Evolutionary conservation across 2,797 vertebrate species (phyloP).

Genomic region (Myotis daubentonii): DNA sequence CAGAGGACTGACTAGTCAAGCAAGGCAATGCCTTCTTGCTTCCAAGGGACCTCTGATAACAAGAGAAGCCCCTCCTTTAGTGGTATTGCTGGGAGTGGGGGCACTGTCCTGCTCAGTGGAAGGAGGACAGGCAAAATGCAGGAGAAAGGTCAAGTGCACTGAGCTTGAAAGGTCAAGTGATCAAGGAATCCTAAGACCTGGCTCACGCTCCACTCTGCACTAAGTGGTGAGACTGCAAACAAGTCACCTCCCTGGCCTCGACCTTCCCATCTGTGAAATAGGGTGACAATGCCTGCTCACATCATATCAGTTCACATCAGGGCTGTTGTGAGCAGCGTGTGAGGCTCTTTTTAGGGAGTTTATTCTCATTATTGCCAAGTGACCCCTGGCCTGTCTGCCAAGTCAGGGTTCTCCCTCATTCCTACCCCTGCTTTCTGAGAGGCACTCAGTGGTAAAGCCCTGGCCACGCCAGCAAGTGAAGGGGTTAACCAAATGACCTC

Average conservation of each 20-base stretch:
- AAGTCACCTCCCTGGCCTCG: background rate
- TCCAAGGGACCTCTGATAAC: background rate
- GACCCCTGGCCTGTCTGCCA: background rate
- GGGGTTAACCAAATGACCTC: background rate
- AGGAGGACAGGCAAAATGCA: background rate
- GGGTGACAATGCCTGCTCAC: no score
- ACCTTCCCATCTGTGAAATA: background rate
- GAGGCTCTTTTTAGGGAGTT: background rate
- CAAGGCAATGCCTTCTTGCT: background rate
- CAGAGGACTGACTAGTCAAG: background rate
- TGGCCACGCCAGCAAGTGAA: background rate
- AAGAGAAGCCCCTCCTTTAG: background rate
- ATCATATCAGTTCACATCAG: background rate
- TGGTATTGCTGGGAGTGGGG: background rate
- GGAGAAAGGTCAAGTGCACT: background rate
- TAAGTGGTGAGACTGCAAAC: background rate
- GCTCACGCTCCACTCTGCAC: background rate
- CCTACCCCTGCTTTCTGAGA: background rate
- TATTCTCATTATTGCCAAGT: background rate
- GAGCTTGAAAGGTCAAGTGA: background rate
- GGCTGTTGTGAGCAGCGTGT: background rate
- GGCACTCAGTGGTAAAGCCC: background rate
- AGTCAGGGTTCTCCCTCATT: background rate
- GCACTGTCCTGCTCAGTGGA: background rate
- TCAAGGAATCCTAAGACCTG: background rate